Base-by-base conservation (phyloP, 2,113 vertebrate species). In the Puntigrus tetrazona region DNA sequence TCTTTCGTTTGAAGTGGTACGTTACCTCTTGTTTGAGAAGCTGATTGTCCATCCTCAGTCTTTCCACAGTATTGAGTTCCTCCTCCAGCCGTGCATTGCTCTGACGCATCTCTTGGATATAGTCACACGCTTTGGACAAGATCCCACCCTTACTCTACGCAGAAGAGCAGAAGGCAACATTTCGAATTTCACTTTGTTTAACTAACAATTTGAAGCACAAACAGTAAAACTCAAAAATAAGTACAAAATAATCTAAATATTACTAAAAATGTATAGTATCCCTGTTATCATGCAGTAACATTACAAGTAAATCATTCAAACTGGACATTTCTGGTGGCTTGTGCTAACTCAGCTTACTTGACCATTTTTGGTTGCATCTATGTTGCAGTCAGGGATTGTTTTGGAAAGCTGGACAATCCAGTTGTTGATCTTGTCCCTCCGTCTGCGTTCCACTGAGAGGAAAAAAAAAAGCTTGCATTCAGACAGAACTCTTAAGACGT, bases 371-470 rank as follows among this genome's bases (percentile, higher is more conserved):
- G 96, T 97, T 76, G 95, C 96, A 82, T 98, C 97, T 81, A 97
- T 92, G 31, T 96, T 96, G 85, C 97, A 98, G 91, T 98, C 97
- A 0, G 97, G 97, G 90, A 98, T 98, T 87, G 96, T 95, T 92
- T 98, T 98, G 3, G 97, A 98, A 25, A 98, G 94, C 92, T 98
- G 97, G 82, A 98, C 97, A 0, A 98, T 98, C 97, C 97, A 98
- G 91, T 98, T 98, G 91, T 98, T 98, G 85, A 98, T 98, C 90
- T 98, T 98, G 91, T 98, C 97, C 47, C 97, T 87, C 81, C 97
- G 96, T 45, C 97, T 93, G 29, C 97, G 96, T 89, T 98, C 97
- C 89, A 98, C 97, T 98, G 88, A 20, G n/a, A n/a, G 18, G 22
- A 14, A 31, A 50, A 83, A 77, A 59, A 18, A 59, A 14, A 11